Conservation (phyloP, 2,888 invertebrate species). For the Acleris holmiana region DNA sequence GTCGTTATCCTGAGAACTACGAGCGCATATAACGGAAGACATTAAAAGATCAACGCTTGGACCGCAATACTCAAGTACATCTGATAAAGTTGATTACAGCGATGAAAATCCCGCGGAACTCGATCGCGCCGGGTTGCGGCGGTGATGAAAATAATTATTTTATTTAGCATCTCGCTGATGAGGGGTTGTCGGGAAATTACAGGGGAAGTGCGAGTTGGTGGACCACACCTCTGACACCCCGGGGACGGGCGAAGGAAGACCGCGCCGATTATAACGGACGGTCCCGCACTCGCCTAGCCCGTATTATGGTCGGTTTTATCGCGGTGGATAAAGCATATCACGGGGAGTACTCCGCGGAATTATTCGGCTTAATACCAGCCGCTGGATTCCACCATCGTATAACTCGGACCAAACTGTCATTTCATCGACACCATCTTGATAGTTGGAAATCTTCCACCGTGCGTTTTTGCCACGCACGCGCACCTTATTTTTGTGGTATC, state of each 20-base stretch:
- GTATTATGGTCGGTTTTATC: constrained; percentile 9
- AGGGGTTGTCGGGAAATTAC: constrained; percentile 70
- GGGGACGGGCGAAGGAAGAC: constrained; percentile 54
- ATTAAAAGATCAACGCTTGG: constrained; percentile 18
- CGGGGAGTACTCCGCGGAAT: no score
- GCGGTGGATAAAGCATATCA: no score
- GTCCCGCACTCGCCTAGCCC: constrained; percentile 45
- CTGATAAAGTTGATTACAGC: constrained; percentile 27
- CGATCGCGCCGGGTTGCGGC: constrained; percentile 16
- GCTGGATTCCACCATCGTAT: no score
- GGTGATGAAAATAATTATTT: constrained; percentile 52
- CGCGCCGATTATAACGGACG: constrained; percentile 72
- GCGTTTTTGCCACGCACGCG: no score
- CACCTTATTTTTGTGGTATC: no score
- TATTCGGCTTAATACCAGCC: no score
- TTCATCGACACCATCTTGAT: no score
- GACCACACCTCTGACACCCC: constrained; percentile 68
- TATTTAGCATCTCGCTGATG: constrained; percentile 45
- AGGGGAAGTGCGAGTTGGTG: constrained; percentile 59
- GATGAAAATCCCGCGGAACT: constrained; percentile 7
- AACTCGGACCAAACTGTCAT: no score
- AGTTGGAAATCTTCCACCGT: no score
- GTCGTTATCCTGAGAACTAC: constrained; percentile 43
- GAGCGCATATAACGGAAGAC: constrained; percentile 40
- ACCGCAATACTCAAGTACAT: constrained; percentile 13